Percentiles rank a stretch among this genome's conserved stretches.
Evolutionary conservation across 2,797 vertebrate species (phyloP).

Genomic region (Neostethus bicornis): DNA sequence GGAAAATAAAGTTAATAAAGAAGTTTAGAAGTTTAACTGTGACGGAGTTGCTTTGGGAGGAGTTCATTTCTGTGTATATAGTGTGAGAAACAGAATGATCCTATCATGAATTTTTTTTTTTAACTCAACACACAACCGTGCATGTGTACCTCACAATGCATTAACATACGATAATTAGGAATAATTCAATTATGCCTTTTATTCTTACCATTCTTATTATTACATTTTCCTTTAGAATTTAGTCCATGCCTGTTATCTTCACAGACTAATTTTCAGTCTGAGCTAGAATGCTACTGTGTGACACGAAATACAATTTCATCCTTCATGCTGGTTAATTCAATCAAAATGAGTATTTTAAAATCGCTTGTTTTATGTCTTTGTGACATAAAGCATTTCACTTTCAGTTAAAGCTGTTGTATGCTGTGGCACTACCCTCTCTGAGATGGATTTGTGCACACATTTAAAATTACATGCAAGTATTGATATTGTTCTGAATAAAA

Average conservation of each 20-base stretch:
- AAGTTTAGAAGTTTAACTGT: constrained; percentile 11
- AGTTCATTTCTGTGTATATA: constrained; percentile 15
- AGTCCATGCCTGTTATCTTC: constrained; percentile 45
- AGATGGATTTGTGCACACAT: constrained; percentile 1
- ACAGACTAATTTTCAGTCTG: constrained; percentile 50
- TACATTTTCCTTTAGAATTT: no score
- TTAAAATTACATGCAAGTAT: constrained; percentile 14
- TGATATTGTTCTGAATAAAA: constrained; percentile 33
- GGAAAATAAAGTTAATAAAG: constrained; percentile 16
- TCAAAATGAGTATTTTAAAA: constrained; percentile 49
- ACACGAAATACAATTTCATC: constrained; percentile 45
- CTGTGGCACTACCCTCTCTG: background rate
- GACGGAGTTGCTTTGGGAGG: constrained; percentile 14
- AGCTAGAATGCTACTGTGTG: constrained; percentile 43
- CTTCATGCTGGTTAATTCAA: constrained; percentile 32
- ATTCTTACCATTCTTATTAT: no score
- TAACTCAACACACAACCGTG: background rate
- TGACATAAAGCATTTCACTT: constrained; percentile 31
- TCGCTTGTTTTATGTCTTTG: constrained; percentile 37
- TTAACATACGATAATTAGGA: background rate
- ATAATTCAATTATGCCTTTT: background rate
- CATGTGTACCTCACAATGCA: background rate
- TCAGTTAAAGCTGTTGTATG: constrained; percentile 22
- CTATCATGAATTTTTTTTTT: background rate
- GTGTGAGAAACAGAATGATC: background rate